Percentiles rank a stretch among this genome's conserved stretches.
Evolutionary conservation across 1,140 invertebrate species (phyloP).

Genomic region (Trichonephila inaurata): DNA sequence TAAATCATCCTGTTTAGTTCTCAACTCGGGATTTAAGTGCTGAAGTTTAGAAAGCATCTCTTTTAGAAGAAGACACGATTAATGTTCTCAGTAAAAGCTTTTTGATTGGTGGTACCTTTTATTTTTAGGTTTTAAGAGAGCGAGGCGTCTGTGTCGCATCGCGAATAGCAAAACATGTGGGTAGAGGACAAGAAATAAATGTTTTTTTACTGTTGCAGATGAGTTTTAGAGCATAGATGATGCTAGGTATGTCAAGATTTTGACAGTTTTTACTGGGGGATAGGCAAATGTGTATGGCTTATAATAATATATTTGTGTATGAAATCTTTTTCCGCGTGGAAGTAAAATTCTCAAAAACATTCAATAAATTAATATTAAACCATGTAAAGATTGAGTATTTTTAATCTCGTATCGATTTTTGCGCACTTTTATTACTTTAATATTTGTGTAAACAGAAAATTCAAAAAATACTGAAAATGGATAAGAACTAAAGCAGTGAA

Average conservation of each 20-base stretch:
- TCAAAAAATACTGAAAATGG: too few species aligned
- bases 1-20: background rate
- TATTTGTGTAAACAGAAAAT: too few species aligned
- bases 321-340: too few species aligned
- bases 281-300: too few species aligned
- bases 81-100: background rate
- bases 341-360: too few species aligned
- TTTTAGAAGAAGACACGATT: background rate
- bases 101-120: slow-evolving; percentile 5
- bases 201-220: background rate
- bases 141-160: background rate
- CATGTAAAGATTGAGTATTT: too few species aligned
- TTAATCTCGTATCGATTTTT: too few species aligned
- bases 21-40: background rate
- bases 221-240: background rate
- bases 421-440: too few species aligned
- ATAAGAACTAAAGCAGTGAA: too few species aligned
- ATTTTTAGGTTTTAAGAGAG: background rate
- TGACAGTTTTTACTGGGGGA: too few species aligned
- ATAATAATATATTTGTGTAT: too few species aligned
- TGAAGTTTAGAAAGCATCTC: slow-evolving; percentile 7
- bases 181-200: background rate
- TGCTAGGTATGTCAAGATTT: background rate
- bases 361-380: too few species aligned
- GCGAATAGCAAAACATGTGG: background rate